Evolutionary conservation across 2,113 vertebrate genomes (phyloP).

Genomic region (Oryzias woworae): DNA sequence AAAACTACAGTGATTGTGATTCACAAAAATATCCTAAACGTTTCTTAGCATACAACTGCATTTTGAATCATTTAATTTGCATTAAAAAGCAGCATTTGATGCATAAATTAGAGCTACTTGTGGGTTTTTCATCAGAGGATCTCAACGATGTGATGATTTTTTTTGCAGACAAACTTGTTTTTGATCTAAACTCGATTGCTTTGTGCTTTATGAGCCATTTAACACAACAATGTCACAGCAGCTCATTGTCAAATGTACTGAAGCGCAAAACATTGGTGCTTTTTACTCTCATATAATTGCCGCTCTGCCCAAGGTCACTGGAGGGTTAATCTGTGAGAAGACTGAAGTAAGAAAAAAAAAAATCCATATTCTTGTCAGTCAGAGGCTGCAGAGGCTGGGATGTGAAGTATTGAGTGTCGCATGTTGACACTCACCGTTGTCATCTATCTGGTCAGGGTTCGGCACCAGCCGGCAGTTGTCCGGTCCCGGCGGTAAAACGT

Average conservation of each 20-base stretch:
- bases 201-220: constrained; percentile 21
- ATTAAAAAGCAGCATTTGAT: not conserved
- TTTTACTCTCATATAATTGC: constrained; percentile 9
- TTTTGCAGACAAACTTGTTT: constrained; percentile 12
- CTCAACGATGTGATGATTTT: not conserved
- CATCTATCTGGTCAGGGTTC: constrained; percentile 91
- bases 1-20: too few relatives aligned
- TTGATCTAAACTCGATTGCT: constrained; percentile 12
- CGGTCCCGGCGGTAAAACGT: constrained; percentile 87
- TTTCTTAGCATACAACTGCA: too few relatives aligned
- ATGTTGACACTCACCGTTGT: constrained; percentile 81
- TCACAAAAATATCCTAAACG: too few relatives aligned
- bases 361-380: not conserved
- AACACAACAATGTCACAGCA: constrained; percentile 7
- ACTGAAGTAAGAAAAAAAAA: not conserved
- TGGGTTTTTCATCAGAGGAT: constrained; percentile 2
- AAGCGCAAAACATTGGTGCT: constrained; percentile 7
- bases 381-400: not conserved
- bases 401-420: not conserved
- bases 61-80: too few relatives aligned
- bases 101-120: not conserved
- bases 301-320: constrained; percentile 15
- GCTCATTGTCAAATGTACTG: constrained; percentile 19
- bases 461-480: constrained; percentile 98
- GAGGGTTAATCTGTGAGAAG: constrained; percentile 4